phyloP scores from a whole-genome alignment of 2,888 invertebrate genomes.

The Apodemia mormo region DNA sequence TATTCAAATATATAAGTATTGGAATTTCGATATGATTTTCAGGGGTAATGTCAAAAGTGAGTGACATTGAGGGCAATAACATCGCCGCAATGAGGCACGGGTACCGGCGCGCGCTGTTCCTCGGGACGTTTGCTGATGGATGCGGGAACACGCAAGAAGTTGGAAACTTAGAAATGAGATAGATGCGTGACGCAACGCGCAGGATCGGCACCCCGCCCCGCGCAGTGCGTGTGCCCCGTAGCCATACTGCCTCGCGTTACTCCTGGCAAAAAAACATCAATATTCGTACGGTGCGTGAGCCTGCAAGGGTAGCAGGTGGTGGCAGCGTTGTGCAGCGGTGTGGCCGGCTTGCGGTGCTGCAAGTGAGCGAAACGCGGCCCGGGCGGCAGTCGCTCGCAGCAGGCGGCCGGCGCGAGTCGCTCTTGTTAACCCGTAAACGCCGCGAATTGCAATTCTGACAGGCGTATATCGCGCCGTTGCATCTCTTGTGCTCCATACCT shows the following conservation, averaged over 20 bases:
- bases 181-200: conserved; percentile 81
- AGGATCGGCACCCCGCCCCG: conserved; percentile 65
- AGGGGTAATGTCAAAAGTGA: conserved; percentile 33
- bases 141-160: conserved; percentile 71
- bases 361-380: conserved; percentile 64
- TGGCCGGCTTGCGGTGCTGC: conserved; percentile 50
- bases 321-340: conserved; percentile 45
- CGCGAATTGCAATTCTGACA: conserved; percentile 52
- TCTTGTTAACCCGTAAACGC: conserved; percentile 53
- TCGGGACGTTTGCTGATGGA: conserved; percentile 65
- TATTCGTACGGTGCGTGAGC: conserved; percentile 72
- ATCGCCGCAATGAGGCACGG: conserved; percentile 50
- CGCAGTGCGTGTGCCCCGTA: conserved; percentile 56
- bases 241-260: conserved; percentile 41
- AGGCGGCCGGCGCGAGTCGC: conserved; percentile 74
- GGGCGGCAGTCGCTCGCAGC: conserved; percentile 77
- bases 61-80: conserved; percentile 49
- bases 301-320: conserved; percentile 53
- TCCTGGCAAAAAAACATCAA: conserved; percentile 71
- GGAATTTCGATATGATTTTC: background rate
- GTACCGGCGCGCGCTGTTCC: conserved; percentile 40
- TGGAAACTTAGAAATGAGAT: conserved; percentile 52
- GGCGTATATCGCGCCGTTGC: conserved; percentile 52
- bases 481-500: conserved; percentile 28
- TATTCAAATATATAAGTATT: conserved; percentile 6